These are phyloP conservation scores for Euthynnus affinis DNA, from an alignment of 2,797 vertebrate genomes.

Conservation along the genomic window DNA sequence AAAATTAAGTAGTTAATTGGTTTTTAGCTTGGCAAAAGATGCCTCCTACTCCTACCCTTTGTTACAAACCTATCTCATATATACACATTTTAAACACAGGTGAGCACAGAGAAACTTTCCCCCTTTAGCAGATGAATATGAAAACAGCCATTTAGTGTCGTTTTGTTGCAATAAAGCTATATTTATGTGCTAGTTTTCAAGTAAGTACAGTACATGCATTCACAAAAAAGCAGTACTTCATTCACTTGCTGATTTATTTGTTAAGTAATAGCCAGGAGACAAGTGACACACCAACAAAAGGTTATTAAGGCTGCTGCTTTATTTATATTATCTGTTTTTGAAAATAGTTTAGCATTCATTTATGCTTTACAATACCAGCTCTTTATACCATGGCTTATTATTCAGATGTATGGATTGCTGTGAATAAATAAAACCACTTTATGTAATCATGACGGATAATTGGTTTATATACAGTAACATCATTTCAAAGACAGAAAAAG, in stretches of 20 bases:
- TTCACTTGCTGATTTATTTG: background rate
- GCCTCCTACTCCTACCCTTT: too few species aligned
- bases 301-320: too few species aligned
- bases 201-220: background rate
- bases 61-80: too few species aligned
- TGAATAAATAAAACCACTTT: background rate
- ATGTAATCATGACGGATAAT: background rate
- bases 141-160: background rate
- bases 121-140: too few species aligned
- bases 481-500: background rate
- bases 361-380: background rate
- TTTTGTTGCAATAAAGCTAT: background rate
- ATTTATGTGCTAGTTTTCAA: background rate
- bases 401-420: background rate
- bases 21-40: too few species aligned
- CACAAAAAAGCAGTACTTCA: background rate
- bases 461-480: background rate
- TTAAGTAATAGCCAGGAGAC: background rate
- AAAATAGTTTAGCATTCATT: background rate
- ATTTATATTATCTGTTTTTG: background rate
- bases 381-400: slow-evolving; percentile 1
- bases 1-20: too few species aligned
- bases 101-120: too few species aligned
- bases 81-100: too few species aligned
- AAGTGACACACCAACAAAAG: background rate